Evolutionary conservation across 1,140 invertebrate species (phyloP).

Genomic region (Heliconius eleuchia): DNA sequence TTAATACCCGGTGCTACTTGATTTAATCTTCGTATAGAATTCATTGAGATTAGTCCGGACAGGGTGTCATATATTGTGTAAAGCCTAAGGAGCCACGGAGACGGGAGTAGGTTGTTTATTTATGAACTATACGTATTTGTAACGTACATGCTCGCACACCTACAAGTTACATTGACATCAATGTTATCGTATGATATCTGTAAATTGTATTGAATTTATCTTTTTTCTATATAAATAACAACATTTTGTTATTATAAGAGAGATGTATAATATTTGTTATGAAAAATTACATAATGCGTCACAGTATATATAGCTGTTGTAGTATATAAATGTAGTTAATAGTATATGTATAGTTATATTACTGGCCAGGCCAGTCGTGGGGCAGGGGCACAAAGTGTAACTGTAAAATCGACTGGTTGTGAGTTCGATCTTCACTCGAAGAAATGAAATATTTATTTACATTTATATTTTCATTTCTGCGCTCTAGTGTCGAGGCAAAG

Average conservation of each 20-base stretch:
- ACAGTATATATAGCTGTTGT: no score
- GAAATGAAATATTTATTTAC: no score
- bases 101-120: slow-evolving; percentile 67
- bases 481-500: no score
- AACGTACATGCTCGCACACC: slow-evolving; percentile 1
- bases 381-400: no score
- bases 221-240: neutral
- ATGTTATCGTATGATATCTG: slow-evolving; percentile 7
- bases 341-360: no score
- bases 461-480: no score
- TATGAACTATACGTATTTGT: slow-evolving; percentile 41
- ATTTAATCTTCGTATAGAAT: slow-evolving; percentile 62
- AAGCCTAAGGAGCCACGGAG: slow-evolving; percentile 47
- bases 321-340: no score
- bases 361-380: no score
- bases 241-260: neutral
- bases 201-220: neutral
- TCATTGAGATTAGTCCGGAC: slow-evolving; percentile 64
- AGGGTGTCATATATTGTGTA: slow-evolving; percentile 56
- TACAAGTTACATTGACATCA: neutral
- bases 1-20: slow-evolving; percentile 39
- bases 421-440: no score
- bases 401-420: no score
- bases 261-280: no score
- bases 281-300: no score